Evolutionary conservation across 2,113 vertebrate genomes (phyloP), one percentile per base, ranked within the genome.

Genomic region (Corythornis vintsioides): DNA sequence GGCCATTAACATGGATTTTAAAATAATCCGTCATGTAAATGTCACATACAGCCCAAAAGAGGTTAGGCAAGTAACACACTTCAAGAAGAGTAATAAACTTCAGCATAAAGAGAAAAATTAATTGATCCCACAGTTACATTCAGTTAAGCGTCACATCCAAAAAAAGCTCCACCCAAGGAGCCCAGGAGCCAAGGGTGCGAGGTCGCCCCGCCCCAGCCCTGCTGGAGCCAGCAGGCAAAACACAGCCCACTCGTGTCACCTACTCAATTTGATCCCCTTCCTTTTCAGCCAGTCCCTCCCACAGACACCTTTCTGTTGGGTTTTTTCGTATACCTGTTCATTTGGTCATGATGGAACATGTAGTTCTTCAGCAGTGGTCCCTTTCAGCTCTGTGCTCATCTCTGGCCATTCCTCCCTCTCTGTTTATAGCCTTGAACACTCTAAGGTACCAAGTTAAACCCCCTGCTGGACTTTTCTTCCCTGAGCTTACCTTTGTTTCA

Each of bases 401-500:
- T 1, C 67, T 13, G 5, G 42, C 59, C 50, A 61, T 61, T 63
- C 78, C 33, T 59, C 72, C 33, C 56, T 48, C 29, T 47, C 9
- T 24, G 1, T 24, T 29, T 13, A 19, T 11, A 7, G 14, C 28
- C 71, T 66, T 2, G 12, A 55, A 70, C 9, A 55, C 56, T 53
- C 5, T 1, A 29, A 6, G 31, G 42, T 25, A 48, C 50, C 52
- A 31, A 17, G 14, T 55, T 29, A 59, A 90, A 72, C 43, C 70
- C 20, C 63, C 13, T 7, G 10, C 10, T 8, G 4, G 26, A 9
- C 73, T n/a, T 43, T 43, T 57, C 91, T 75, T 94, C 96, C 91
- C 94, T 95, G 93, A 97, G 95, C 66, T 95, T 79, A 63, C 92
- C 83, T 94, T 53, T 56, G 72, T 65, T 60, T 66, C 80, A 11